Percentiles rank a stretch among this genome's conserved stretches.
Evolutionary conservation across 2,113 vertebrate species (phyloP).

Genomic region (Notothenia rossii): DNA sequence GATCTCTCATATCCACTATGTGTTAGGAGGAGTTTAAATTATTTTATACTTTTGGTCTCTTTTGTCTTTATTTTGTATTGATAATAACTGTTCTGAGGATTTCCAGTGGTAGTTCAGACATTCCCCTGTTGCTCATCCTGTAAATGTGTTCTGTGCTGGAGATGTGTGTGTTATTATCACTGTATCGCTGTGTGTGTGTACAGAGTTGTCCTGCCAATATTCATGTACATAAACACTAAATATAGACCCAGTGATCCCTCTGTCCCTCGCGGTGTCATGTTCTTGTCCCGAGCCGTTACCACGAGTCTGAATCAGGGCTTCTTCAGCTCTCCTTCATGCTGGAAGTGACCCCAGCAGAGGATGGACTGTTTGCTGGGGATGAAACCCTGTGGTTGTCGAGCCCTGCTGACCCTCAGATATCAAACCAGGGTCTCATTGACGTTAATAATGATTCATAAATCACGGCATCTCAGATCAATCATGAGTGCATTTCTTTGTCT

Average conservation of each 20-base stretch:
- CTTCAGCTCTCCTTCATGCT: conserved; percentile 33
- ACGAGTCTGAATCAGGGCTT: conserved; percentile 39
- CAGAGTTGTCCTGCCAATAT: conserved; percentile 92
- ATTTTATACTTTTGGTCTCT: conserved; percentile 94
- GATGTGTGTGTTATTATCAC: conserved; percentile 89
- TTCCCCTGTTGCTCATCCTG: conserved; percentile 89
- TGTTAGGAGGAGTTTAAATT: conserved; percentile 93
- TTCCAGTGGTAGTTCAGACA: conserved; percentile 87
- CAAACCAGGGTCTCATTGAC: not conserved
- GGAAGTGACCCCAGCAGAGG: conserved; percentile 7
- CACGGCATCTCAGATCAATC: conserved; percentile 1
- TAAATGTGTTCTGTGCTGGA: conserved; percentile 91
- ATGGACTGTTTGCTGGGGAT: conserved; percentile 21
- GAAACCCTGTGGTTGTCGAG: not conserved
- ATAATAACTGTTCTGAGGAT: conserved; percentile 88
- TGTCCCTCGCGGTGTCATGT: conserved; percentile 82
- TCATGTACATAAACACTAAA: conserved; percentile 90
- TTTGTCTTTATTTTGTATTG: conserved; percentile 86
- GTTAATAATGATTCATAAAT: conserved; percentile 23
- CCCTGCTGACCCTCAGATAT: not conserved
- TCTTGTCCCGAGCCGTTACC: conserved; percentile 77
- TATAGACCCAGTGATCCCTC: conserved; percentile 86
- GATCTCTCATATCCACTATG: conserved; percentile 70
- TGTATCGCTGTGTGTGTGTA: conserved; percentile 89
- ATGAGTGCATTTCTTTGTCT: conserved; percentile 10